Evolutionary conservation across 1,140 invertebrate genomes (phyloP), one percentile per base, ranked within the genome.

Genomic region (Drosophila lacertosa): DNA sequence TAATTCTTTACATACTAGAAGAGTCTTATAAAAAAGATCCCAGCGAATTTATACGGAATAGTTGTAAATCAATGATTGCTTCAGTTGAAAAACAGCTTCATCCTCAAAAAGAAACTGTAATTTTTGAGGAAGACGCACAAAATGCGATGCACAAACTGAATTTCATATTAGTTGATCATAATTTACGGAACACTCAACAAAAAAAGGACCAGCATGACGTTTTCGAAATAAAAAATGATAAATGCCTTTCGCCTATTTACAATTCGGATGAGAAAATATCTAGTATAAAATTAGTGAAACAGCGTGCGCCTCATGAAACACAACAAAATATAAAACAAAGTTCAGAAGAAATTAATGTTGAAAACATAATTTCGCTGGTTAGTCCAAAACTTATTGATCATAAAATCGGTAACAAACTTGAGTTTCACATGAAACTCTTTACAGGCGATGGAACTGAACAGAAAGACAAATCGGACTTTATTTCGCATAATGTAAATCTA

Each of bases 81-180:
- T 16, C 13, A 11, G 6, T 63, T 11, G 77, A 80, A 62, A 33
- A 29, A 13, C 48, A 20, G 0, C 9, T 81, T n/a, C 77, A 80
- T 42, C 53, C 72, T 13, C 60, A 80, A 35, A 81, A 54, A 32
- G 63, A 55, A 2, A 32, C 39, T 40, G 37, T 81, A n/a, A 29
- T 15, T 15, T 62, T 79, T 35, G 39, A 53, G 32, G 2, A 39
- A 16, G 5, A 33, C 3, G 3, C 13, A 13, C 15, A 53, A 16
- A 32, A 39, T 11, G n/a, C n/a, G n/a, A n/a, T n/a, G n/a, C n/a
- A n/a, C n/a, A n/a, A 26, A 13, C 1, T 4, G 9, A 53, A 53
- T 18, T 10, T 6, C 7, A 45, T 2, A 2, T 26, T 9, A 18
- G 13, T 18, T 9, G 33, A 39, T 5, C 15, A 39, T 20, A 51